A percentile compares a stretch with the other conserved stretches of the same genome.
phyloP scores from a whole-genome alignment of 2,888 invertebrate species.

The Rhagonycha fulva region DNA sequence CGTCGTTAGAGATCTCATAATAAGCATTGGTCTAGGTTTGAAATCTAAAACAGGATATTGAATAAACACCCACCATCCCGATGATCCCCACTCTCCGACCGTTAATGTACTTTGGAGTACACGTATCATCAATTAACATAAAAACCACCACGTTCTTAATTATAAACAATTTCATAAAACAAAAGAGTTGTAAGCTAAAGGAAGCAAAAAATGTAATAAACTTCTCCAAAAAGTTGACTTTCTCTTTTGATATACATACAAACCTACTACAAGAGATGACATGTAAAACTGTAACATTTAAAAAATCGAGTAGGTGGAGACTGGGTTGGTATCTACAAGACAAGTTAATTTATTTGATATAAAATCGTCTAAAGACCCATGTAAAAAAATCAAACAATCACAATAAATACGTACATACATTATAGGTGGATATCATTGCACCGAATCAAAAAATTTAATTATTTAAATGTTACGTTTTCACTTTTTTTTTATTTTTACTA shows the following conservation, averaged over 20 bases:
- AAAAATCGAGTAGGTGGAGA: background rate
- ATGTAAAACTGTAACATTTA: background rate
- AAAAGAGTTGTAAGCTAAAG: slow-evolving; percentile 6
- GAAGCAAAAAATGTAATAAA: slow-evolving; percentile 8
- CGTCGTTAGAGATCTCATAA: too few species aligned
- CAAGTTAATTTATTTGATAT: too few species aligned
- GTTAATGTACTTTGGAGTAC: too few species aligned
- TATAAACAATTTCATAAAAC: slow-evolving; percentile 7
- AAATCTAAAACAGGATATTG: too few species aligned
- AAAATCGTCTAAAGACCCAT: too few species aligned
- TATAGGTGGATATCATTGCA: background rate
- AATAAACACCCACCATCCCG: too few species aligned
- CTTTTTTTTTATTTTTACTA: background rate
- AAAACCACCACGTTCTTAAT: slow-evolving; percentile 4
- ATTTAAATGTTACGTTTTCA: background rate
- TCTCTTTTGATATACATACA: slow-evolving; percentile 13
- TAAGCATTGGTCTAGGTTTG: too few species aligned
- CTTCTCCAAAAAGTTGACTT: slow-evolving; percentile 2
- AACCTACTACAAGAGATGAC: background rate
- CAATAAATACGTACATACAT: too few species aligned
- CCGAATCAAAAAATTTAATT: background rate
- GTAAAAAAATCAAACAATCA: background rate
- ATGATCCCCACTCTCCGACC: too few species aligned
- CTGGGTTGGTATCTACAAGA: too few species aligned
- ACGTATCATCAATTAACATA: too few species aligned